Conservation (phyloP, 2,888 invertebrate genomes). For the Horisme vitalbata region DNA sequence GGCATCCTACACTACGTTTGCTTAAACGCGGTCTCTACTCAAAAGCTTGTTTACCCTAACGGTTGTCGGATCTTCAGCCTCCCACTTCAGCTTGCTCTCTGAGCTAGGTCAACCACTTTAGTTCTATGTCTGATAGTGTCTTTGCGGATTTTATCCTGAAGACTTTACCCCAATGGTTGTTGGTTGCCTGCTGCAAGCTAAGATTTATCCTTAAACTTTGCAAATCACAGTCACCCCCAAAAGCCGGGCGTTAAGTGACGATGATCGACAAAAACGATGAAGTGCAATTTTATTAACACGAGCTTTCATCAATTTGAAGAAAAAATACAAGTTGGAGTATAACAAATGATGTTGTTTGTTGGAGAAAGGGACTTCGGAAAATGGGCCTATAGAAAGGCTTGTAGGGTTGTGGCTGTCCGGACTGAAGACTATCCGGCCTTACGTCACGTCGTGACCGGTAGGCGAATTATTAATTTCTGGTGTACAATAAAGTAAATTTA, state of each 20-base stretch:
- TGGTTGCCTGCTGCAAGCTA: background rate
- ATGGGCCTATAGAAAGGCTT: constrained; percentile 48
- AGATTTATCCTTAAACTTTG: background rate
- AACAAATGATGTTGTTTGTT: constrained; percentile 82
- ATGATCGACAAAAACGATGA: constrained; percentile 81
- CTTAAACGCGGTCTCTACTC: too few species aligned
- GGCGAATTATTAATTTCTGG: too few species aligned
- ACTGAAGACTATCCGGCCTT: constrained; percentile 2
- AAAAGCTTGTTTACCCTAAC: too few species aligned
- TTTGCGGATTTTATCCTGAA: background rate
- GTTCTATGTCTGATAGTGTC: too few species aligned
- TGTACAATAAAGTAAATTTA: too few species aligned
- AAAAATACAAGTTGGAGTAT: constrained; percentile 72
- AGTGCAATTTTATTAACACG: constrained; percentile 81
- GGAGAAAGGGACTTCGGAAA: constrained; percentile 55
- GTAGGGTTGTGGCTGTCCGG: constrained; percentile 17
- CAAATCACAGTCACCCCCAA: constrained; percentile 45
- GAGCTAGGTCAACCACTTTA: too few species aligned
- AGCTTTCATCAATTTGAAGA: constrained; percentile 71
- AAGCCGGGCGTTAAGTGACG: constrained; percentile 71
- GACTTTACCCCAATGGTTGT: too few species aligned
- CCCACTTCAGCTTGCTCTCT: too few species aligned
- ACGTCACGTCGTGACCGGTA: too few species aligned
- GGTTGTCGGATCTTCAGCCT: too few species aligned
- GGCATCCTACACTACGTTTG: too few species aligned